Conservation (phyloP, 2,113 vertebrate species). For the Plecturocebus donacophilus region DNA sequence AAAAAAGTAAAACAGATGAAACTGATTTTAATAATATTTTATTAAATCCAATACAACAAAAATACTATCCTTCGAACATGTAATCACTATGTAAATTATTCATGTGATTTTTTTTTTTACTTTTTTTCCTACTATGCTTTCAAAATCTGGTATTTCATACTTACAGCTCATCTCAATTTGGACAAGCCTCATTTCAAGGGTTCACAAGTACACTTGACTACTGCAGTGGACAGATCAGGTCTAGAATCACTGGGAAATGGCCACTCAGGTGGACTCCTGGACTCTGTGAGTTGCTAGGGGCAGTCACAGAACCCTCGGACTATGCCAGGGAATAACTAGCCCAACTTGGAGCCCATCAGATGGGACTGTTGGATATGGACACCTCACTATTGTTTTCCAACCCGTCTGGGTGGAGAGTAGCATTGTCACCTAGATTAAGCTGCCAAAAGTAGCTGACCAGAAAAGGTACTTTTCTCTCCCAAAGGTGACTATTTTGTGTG, state of each 20-base stretch:
- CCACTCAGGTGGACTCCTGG: rapidly evolving
- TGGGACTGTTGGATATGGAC: background rate
- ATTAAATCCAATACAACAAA: background rate
- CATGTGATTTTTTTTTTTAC: background rate
- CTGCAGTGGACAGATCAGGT: rapidly evolving
- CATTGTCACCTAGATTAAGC: background rate
- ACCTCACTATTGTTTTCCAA: background rate
- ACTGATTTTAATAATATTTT: background rate
- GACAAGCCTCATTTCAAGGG: background rate
- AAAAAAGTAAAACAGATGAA: background rate
- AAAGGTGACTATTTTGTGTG: rapidly evolving
- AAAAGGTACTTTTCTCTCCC: too few relatives aligned
- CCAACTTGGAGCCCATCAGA: background rate
- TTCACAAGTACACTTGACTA: rapidly evolving
- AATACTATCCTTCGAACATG: background rate
- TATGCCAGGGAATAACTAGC: background rate
- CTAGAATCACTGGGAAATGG: too few relatives aligned
- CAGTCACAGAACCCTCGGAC: too few relatives aligned
- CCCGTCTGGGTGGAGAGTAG: background rate
- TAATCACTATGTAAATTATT: background rate
- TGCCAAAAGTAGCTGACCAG: background rate
- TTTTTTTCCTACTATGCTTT: too few relatives aligned
- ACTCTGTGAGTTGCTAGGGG: background rate
- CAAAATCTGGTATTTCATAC: background rate
- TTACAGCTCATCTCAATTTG: background rate